Base-by-base conservation (phyloP, 2,888 invertebrate genomes). In the Sarcophaga subvicina region DNA sequence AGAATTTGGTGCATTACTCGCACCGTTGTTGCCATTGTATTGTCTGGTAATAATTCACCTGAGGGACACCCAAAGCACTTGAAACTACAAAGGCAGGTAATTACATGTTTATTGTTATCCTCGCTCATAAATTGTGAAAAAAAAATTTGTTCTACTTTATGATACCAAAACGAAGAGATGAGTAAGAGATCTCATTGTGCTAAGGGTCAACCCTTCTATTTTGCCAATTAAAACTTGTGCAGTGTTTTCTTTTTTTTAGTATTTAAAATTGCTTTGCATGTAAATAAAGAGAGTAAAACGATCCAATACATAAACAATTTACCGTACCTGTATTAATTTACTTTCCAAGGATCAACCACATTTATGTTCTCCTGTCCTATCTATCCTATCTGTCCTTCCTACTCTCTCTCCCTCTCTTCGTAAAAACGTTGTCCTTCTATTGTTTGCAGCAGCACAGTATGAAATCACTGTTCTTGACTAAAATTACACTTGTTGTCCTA, bases 401-500 rank as follows among this genome's bases (percentile, higher is more conserved):
- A 17, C 17, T 54, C 54, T 54, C 54, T 54, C 2, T 22, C 22
- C 1, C 22, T 22, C 54, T 54, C 17, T 54, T 4, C 4, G 37
- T 37, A 37, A 37, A 37, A 37, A 54, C 54, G 17, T 63, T 59
- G 69, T 14, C 67, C 67, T 59, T 69, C 11, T 62, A 37, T 37
- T 37, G 37, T 37, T 10, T 37, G 37, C 37, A 47, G 4, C 4
- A 64, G 64, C 64, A 67, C 79, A 72, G 86, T 72, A 71, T 47
- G 79, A 78, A 80, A 83, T 81, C 86, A 81, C 83, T 77, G 76
- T 72, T 82, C 79, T 37, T 64, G 79, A 8, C 66, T 37, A 71
- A 75, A 75, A 83, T 63, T 81, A 75, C 86, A 86, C 80, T 78
- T 81, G 83, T 86, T 81, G 64, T 70, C 45, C 73, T 70, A 22